Conservation (phyloP, 92 coral and sea anemone species). For the Blastomussa wellsi region DNA sequence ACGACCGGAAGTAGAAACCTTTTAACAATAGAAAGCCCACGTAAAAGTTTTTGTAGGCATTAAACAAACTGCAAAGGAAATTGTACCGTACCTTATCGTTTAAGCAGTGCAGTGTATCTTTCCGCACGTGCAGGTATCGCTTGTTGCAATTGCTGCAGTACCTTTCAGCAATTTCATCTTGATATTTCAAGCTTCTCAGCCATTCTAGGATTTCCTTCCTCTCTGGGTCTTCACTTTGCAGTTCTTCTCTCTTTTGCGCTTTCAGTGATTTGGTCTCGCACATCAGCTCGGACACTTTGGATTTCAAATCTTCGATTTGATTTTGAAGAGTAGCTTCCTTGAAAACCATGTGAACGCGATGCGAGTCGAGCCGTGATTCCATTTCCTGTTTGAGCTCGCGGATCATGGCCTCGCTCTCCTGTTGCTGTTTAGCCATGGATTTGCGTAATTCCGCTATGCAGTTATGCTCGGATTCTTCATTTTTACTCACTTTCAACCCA, state of each 20-base stretch:
- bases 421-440: conserved; percentile 64
- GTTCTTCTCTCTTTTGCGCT: conserved; percentile 65
- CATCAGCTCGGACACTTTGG: conserved; percentile 64
- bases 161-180: conserved; percentile 82
- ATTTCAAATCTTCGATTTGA: conserved; percentile 81
- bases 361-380: conserved; percentile 80
- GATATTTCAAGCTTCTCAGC: conserved; percentile 83
- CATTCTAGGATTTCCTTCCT: conserved; percentile 71
- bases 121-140: conserved; percentile 78
- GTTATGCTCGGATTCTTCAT: conserved; percentile 71
- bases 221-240: conserved; percentile 64
- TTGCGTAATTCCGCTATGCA: conserved; percentile 82
- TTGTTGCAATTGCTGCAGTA: conserved; percentile 82
- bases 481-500: conserved; percentile 78
- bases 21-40: background rate
- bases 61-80: background rate
- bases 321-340: conserved; percentile 83
- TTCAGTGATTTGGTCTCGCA: conserved; percentile 67
- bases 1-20: conserved; percentile 7
- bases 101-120: conserved; percentile 78
- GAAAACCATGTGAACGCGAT: conserved; percentile 89
- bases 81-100: conserved; percentile 78
- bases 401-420: conserved; percentile 35
- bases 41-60: background rate
- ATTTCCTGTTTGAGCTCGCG: conserved; percentile 64